These are phyloP conservation scores for Ommatoiulus sabulosus DNA, from an alignment of 2,888 invertebrate genomes.

Conservation along the genomic window DNA sequence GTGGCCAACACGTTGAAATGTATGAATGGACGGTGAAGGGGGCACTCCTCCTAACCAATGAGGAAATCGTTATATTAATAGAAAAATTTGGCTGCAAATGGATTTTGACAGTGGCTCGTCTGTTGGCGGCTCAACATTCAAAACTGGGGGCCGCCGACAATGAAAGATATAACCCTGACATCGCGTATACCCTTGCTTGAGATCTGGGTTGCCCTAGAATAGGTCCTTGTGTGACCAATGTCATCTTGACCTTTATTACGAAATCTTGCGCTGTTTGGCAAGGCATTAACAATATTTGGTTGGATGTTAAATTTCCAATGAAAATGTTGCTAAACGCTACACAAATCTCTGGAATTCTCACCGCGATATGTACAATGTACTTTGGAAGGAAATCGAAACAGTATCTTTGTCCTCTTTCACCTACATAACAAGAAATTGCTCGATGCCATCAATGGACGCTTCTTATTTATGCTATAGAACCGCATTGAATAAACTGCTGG, in stretches of 20 bases:
- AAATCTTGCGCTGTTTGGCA: not conserved
- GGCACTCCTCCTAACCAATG: slow-evolving; percentile 22
- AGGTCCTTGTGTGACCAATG: not conserved
- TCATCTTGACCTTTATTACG: not conserved
- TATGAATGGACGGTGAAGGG: not conserved
- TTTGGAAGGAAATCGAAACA: too few relatives aligned
- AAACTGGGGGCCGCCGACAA: not conserved
- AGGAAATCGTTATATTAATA: slow-evolving; percentile 28
- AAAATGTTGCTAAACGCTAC: too few relatives aligned
- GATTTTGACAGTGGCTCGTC: slow-evolving; percentile 3
- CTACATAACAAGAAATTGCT: too few relatives aligned
- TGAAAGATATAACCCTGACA: slow-evolving; percentile 21
- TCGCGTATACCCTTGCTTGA: not conserved
- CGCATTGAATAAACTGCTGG: too few relatives aligned
- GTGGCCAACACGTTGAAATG: not conserved
- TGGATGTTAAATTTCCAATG: too few relatives aligned
- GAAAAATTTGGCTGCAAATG: slow-evolving; percentile 12
- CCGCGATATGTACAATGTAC: too few relatives aligned
- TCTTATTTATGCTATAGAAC: too few relatives aligned
- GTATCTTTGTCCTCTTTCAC: too few relatives aligned
- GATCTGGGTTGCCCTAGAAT: not conserved
- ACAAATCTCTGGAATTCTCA: too few relatives aligned
- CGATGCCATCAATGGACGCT: too few relatives aligned
- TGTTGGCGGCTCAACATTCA: slow-evolving; percentile 14
- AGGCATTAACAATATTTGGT: too few relatives aligned